Conservation (phyloP, 2,113 vertebrate genomes). For the Crocuta crocuta region DNA sequence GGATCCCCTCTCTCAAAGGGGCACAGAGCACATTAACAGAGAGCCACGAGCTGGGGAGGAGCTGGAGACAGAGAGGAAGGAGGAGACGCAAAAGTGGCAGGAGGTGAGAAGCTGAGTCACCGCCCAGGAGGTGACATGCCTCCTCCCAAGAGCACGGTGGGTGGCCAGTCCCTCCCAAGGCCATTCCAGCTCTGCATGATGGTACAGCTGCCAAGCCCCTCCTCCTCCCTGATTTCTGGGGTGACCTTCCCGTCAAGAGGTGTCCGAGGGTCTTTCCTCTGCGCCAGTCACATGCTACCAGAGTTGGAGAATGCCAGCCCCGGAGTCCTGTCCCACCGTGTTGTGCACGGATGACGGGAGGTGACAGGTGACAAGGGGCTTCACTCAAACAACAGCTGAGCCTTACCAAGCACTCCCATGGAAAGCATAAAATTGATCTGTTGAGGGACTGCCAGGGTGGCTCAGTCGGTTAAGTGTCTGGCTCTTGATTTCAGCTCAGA, state of each 20-base stretch:
- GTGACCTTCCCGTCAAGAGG: neutral
- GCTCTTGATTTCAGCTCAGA: no score
- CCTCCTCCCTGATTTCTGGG: neutral
- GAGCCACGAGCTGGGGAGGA: neutral
- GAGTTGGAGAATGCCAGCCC: neutral
- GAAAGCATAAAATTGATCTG: neutral
- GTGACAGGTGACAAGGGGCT: neutral
- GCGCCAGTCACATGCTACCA: neutral
- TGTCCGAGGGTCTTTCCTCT: neutral
- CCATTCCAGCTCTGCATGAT: fast-evolving
- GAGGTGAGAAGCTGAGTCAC: neutral
- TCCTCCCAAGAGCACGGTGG: neutral
- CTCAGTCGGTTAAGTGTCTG: no score
- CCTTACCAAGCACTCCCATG: neutral
- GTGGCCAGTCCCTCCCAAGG: fast-evolving
- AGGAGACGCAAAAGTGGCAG: neutral
- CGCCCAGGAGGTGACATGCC: neutral
- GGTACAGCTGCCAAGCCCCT: neutral
- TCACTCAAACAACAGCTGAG: no score
- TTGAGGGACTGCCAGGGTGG: no score
- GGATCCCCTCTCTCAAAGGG: neutral
- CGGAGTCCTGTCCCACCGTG: no score
- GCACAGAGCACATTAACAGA: neutral
- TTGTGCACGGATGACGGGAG: neutral
- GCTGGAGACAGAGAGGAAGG: neutral